A percentile compares a stretch with the other conserved stretches of the same genome.
Conservation (phyloP, 2,113 vertebrate genomes). For the Silurus asotus region DNA sequence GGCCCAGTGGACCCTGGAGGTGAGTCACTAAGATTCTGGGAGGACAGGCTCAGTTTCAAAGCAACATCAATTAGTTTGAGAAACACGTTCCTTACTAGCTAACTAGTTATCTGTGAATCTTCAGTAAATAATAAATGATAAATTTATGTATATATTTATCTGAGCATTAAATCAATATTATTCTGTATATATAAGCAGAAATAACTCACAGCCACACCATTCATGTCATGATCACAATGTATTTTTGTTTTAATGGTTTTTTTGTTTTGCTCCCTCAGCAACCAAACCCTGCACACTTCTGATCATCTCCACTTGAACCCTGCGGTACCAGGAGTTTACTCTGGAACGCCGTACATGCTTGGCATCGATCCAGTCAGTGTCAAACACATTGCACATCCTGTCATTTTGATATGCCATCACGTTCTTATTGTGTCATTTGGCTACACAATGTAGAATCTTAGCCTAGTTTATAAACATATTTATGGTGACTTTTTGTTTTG, state of each 20-base stretch:
- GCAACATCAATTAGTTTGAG: neutral
- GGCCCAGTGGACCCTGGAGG: conserved; percentile 58
- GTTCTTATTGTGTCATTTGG: neutral
- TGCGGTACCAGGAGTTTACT: conserved; percentile 55
- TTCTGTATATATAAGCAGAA: neutral
- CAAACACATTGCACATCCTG: neutral
- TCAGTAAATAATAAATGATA: neutral
- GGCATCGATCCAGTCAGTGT: conserved; percentile 61
- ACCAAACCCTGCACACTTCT: conserved; percentile 49
- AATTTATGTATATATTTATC: no score
- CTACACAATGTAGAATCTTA: neutral
- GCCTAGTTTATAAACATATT: neutral
- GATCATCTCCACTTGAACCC: conserved; percentile 58
- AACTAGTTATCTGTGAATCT: neutral
- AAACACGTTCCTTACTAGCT: neutral
- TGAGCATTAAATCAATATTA: neutral
- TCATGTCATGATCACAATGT: neutral
- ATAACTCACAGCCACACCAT: neutral
- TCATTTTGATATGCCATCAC: neutral
- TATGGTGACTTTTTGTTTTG: neutral
- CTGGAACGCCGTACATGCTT: conserved; percentile 59
- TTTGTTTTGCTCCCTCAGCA: conserved; percentile 39
- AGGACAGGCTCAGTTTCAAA: neutral
- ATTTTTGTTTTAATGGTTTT: neutral
- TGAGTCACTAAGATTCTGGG: conserved; percentile 18